Percentiles rank a stretch among this genome's conserved stretches.
Evolutionary conservation across 2,888 invertebrate genomes (phyloP).

Genomic region (Aethes cnicana): DNA sequence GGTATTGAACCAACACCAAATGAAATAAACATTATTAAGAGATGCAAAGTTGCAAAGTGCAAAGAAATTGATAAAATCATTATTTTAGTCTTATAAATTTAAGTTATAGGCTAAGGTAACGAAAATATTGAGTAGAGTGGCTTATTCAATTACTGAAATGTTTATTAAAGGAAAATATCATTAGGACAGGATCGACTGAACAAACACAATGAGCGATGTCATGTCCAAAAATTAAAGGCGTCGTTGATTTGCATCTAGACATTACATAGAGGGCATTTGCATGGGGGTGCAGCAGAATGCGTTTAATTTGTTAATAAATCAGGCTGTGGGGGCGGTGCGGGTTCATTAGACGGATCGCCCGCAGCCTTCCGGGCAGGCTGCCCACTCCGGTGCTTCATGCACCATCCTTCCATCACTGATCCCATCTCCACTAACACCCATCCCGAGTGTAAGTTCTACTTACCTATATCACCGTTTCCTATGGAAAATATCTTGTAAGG

Average conservation of each 20-base stretch:
- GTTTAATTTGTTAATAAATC: conserved; percentile 83
- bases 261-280: conserved; percentile 33
- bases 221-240: conserved; percentile 6
- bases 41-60: no score
- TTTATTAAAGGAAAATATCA: no score
- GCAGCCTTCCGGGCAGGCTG: conserved; percentile 71
- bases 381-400: conserved; percentile 69
- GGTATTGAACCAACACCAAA: no score
- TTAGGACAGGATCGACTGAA: neutral
- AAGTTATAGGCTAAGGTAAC: no score
- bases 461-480: no score
- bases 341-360: conserved; percentile 80
- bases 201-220: neutral
- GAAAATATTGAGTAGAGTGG: no score
- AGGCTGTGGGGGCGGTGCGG: conserved; percentile 71
- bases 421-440: conserved; percentile 48
- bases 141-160: no score
- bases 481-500: no score
- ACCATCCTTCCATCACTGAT: conserved; percentile 66
- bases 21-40: no score
- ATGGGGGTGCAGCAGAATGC: conserved; percentile 77
- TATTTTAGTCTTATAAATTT: no score
- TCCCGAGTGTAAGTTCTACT: no score
- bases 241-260: conserved; percentile 21
- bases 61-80: no score